Conservation (phyloP, 2,888 invertebrate species). For the Dugesia japonica region DNA sequence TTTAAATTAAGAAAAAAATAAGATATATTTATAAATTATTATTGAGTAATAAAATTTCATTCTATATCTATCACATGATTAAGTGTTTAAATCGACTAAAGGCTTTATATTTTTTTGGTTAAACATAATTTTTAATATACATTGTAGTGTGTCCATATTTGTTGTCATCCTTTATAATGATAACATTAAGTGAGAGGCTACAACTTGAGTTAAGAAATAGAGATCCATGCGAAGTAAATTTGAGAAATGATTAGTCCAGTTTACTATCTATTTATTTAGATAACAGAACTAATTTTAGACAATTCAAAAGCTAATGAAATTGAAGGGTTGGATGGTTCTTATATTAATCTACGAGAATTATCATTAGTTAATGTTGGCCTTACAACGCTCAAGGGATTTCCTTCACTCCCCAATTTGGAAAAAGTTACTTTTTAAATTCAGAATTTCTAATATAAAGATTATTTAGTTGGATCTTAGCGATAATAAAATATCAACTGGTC, state of each 20-base stretch:
- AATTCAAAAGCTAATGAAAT: slow-evolving; percentile 83
- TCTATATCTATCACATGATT: slow-evolving; percentile 1
- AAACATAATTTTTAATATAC: slow-evolving; percentile 16
- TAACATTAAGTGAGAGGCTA: not conserved
- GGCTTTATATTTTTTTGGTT: not conserved
- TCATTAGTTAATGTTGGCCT: slow-evolving; percentile 89
- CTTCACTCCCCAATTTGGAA: slow-evolving; percentile 71
- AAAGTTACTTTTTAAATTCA: not conserved
- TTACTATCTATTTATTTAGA: too few relatives aligned
- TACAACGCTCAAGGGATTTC: slow-evolving; percentile 83
- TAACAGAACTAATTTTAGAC: slow-evolving; percentile 80
- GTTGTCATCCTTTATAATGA: not conserved
- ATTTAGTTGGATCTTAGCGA: slow-evolving; percentile 69
- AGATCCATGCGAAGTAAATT: not conserved
- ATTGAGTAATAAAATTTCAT: too few relatives aligned
- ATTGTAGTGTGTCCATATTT: not conserved
- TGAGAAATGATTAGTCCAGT: too few relatives aligned
- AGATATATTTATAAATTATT: too few relatives aligned
- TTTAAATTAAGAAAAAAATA: not conserved
- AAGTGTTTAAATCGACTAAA: not conserved
- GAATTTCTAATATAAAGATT: too few relatives aligned
- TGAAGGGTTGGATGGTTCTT: slow-evolving; percentile 79
- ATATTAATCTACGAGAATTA: slow-evolving; percentile 68
- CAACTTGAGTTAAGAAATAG: slow-evolving; percentile 1
- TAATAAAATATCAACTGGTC: slow-evolving; percentile 70